These are phyloP conservation scores for Carlito syrichta DNA, from an alignment of 2,113 vertebrate genomes.

Conservation along the genomic window DNA sequence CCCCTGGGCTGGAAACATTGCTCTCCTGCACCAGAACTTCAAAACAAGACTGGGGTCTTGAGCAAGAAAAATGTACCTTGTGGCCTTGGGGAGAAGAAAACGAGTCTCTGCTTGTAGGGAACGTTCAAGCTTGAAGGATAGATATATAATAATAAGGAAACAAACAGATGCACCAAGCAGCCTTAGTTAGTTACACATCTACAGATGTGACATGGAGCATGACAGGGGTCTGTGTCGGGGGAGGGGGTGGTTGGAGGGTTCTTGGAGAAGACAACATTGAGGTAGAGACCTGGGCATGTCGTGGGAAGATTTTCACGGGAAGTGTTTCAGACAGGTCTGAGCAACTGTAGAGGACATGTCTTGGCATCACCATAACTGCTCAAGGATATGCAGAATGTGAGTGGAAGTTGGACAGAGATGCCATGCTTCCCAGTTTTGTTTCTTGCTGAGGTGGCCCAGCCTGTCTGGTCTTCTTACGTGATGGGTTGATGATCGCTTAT, in stretches of 20 bases:
- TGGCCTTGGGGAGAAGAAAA: neutral
- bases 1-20: neutral
- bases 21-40: neutral
- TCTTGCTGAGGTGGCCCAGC: neutral
- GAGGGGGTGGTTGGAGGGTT: neutral
- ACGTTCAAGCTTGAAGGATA: neutral
- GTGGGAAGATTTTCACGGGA: neutral
- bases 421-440: neutral
- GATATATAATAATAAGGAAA: neutral
- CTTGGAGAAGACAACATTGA: neutral
- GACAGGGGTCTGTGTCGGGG: neutral
- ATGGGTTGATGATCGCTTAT: neutral
- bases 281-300: neutral
- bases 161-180: neutral
- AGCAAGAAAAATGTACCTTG: neutral
- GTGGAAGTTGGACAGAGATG: neutral
- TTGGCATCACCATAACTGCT: neutral
- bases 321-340: neutral
- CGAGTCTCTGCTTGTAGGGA: neutral
- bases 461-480: neutral
- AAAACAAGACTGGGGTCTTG: neutral
- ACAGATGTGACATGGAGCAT: neutral
- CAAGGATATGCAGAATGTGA: neutral
- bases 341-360: neutral
- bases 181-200: neutral